Evolutionary conservation across 2,797 vertebrate species (phyloP), one percentile per base, ranked within the genome.

Genomic region (Novumbra hubbsi): DNA sequence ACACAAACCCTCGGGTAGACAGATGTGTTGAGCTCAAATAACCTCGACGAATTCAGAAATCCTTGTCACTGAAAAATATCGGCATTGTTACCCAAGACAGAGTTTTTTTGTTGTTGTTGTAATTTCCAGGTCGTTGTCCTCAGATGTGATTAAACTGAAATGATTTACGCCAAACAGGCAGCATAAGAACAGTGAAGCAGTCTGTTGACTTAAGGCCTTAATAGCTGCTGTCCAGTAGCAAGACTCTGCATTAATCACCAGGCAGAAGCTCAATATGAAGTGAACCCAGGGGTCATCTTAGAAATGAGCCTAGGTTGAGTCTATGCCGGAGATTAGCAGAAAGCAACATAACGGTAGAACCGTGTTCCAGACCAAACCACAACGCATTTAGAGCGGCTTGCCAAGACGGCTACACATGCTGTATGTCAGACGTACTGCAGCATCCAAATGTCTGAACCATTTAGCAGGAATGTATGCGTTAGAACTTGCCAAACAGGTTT

Each of bases 1-100:
- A 73, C 81, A 88, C 85, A 90, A 90, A 89, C 90, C 92, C 89
- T 87, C 32, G 78, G 91, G 91, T 88, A 80, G 78, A 83, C 84
- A 90, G 86, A 92, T 91, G 84, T 78, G 80, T 82, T 83, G 90
- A 86, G 78, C 81, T 84, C 84, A 87, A 88, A 91, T 86, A 85
- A 91, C 87, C 83, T 85, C 82, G 68, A 16, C 60, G 83, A 85
- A 89, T 86, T 81, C 87, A 69, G 50, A 49, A 70, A 24, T 68
- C 11, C 49, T 49, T 69, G 21, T 49, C 48, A 17, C 24, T 49
- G 14, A 15, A 49, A 64, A 64, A 64, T 30, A 64, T 64, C 12
- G 9, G 14, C 62, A 17, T 32, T 17, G 16, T 8, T 28, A 64
- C 32, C 28, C 27, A 30, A 7, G 15, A 64, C 4, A 30, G 28